Evolutionary conservation across 53 echinoderm and acorn worm species (phyloP).

Genomic region (Echinometra lucunter): DNA sequence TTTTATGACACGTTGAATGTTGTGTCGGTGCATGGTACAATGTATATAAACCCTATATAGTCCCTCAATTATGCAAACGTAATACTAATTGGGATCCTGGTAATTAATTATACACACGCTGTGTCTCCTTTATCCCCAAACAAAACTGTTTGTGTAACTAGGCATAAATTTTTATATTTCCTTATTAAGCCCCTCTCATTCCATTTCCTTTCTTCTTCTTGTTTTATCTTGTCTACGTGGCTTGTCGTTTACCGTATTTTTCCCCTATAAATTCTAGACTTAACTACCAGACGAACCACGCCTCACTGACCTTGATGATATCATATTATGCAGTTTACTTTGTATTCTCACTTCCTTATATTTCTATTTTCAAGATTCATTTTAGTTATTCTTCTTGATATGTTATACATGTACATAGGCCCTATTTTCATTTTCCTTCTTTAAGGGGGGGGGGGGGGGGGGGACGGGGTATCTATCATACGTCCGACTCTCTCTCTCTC

Average conservation of each 20-base stretch:
- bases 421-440: too few relatives aligned
- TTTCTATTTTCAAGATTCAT: neutral
- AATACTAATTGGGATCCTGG: neutral
- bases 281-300: neutral
- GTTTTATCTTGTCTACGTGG: constrained; percentile 23
- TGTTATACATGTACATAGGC: too few relatives aligned
- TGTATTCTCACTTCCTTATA: neutral
- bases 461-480: too few relatives aligned
- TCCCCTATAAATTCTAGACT: neutral
- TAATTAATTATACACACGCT: neutral
- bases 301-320: neutral
- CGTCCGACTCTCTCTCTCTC: too few relatives aligned
- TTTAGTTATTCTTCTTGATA: too few relatives aligned
- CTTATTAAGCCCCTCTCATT: neutral
- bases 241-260: neutral
- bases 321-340: too few relatives aligned
- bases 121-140: neutral
- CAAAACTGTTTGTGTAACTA: neutral
- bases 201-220: neutral
- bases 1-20: neutral
- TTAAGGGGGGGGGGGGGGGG: too few relatives aligned
- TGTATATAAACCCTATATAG: neutral
- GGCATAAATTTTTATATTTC: neutral
- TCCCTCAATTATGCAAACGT: neutral
- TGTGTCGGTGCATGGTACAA: neutral